These are phyloP conservation scores for Percopsis transmontana DNA, from an alignment of 2,113 vertebrate genomes.

Conservation along the genomic window DNA sequence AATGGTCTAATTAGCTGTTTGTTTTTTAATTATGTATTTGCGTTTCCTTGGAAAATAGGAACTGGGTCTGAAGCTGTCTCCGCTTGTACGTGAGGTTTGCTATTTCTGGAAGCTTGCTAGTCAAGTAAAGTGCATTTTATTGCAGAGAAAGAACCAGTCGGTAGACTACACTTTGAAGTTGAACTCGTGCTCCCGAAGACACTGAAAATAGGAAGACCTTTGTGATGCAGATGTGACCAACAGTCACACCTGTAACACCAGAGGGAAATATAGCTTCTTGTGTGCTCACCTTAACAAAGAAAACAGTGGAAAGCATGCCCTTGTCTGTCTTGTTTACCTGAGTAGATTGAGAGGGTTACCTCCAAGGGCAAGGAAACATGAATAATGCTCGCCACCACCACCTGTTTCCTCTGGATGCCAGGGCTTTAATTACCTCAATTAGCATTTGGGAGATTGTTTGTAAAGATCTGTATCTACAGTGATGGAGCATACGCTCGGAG, in stretches of 20 bases:
- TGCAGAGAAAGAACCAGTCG: neutral
- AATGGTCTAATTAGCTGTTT: constrained; percentile 24
- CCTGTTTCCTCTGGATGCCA: constrained; percentile 77
- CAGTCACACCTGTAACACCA: constrained; percentile 44
- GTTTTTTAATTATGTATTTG: constrained; percentile 30
- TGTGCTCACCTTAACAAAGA: constrained; percentile 64
- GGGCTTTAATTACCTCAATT: constrained; percentile 80
- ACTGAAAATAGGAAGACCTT: constrained; percentile 42
- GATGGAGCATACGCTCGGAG: constrained; percentile 72
- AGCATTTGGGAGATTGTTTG: constrained; percentile 81
- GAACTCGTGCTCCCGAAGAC: constrained; percentile 36
- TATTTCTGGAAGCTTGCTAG: constrained; percentile 16
- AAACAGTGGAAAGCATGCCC: constrained; percentile 62
- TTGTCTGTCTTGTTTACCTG: constrained; percentile 75
- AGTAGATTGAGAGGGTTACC: constrained; percentile 74
- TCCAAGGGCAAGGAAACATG: constrained; percentile 77
- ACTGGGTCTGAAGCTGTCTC: constrained; percentile 6
- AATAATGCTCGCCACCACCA: constrained; percentile 79
- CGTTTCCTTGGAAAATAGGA: constrained; percentile 36
- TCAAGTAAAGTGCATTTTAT: constrained; percentile 4
- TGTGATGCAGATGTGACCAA: constrained; percentile 56
- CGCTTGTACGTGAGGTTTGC: neutral
- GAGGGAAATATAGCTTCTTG: constrained; percentile 63
- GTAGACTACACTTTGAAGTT: constrained; percentile 1
- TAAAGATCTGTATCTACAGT: constrained; percentile 74